These are phyloP conservation scores for Fragariocoptes setiger DNA, from an alignment of 1,140 invertebrate species.

Conservation along the genomic window DNA sequence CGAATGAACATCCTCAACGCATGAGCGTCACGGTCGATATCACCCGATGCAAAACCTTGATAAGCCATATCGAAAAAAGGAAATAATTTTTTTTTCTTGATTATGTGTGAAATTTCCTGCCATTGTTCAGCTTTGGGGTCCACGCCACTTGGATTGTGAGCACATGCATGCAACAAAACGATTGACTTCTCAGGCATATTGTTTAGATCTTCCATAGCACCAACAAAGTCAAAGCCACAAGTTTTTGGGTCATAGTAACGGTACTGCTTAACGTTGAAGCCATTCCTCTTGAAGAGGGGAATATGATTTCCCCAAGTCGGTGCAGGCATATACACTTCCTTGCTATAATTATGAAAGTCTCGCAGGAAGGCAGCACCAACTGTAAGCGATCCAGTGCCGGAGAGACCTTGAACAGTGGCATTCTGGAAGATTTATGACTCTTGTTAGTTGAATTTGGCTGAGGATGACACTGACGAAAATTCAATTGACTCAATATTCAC, in stretches of 20 bases:
- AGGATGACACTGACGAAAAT: too few species aligned
- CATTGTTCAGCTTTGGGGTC: conserved; percentile 73
- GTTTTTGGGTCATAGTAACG: conserved; percentile 82
- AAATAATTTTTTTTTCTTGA: conserved; percentile 46
- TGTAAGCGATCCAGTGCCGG: conserved; percentile 80
- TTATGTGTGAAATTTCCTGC: conserved; percentile 38
- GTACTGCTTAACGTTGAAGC: conserved; percentile 58
- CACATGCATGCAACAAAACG: conserved; percentile 82
- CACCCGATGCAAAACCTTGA: conserved; percentile 65
- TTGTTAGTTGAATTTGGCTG: too few species aligned
- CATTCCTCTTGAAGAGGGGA: conserved; percentile 54
- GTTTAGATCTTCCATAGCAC: conserved; percentile 57
- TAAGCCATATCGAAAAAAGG: conserved; percentile 99
- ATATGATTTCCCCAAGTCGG: conserved; percentile 96
- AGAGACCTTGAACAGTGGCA: conserved; percentile 53
- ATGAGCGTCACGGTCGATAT: conserved; percentile 53
- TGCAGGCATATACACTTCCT: conserved; percentile 64
- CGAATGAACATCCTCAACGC: conserved; percentile 66
- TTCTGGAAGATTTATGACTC: conserved; percentile 22
- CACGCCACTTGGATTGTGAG: conserved; percentile 95
- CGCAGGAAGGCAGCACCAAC: conserved; percentile 58
- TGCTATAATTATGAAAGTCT: conserved; percentile 44
- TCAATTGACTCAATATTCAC: too few species aligned
- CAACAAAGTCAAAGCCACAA: conserved; percentile 73
- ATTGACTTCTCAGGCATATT: conserved; percentile 76